phyloP scores from a whole-genome alignment of 1,140 invertebrate species.

The Listronotus oregonensis region DNA sequence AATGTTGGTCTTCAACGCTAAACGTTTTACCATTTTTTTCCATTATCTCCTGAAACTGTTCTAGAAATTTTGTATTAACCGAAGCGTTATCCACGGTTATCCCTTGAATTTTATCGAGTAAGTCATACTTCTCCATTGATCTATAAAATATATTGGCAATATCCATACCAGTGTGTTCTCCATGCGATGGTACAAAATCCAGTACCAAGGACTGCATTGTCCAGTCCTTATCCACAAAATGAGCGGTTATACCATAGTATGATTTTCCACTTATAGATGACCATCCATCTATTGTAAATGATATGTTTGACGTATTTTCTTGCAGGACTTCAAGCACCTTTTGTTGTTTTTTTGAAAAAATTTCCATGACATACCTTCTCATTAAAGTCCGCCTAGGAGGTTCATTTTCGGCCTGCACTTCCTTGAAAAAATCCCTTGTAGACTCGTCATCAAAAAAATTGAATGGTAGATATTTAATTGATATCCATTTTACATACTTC shows the following conservation, averaged over 20 bases:
- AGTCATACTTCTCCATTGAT: constrained; percentile 42
- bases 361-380: too few relatives aligned
- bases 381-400: too few relatives aligned
- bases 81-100: constrained; percentile 36
- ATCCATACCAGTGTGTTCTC: constrained; percentile 49
- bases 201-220: constrained; percentile 47
- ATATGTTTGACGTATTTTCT: constrained; percentile 50
- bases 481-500: too few relatives aligned
- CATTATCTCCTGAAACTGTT: constrained; percentile 17
- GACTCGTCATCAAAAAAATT: too few relatives aligned
- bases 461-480: too few relatives aligned
- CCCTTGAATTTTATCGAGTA: constrained; percentile 48
- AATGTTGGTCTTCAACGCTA: not conserved
- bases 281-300: constrained; percentile 53
- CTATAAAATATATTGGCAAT: constrained; percentile 50
- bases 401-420: too few relatives aligned
- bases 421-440: too few relatives aligned
- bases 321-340: constrained; percentile 33
- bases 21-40: not conserved
- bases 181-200: constrained; percentile 52
- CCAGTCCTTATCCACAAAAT: constrained; percentile 37
- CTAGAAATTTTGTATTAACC: constrained; percentile 42
- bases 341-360: too few relatives aligned
- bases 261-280: constrained; percentile 46
- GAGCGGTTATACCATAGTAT: too few relatives aligned